These are phyloP conservation scores for Anhinga rufa DNA, from an alignment of 2,113 vertebrate species.

Conservation along the genomic window DNA sequence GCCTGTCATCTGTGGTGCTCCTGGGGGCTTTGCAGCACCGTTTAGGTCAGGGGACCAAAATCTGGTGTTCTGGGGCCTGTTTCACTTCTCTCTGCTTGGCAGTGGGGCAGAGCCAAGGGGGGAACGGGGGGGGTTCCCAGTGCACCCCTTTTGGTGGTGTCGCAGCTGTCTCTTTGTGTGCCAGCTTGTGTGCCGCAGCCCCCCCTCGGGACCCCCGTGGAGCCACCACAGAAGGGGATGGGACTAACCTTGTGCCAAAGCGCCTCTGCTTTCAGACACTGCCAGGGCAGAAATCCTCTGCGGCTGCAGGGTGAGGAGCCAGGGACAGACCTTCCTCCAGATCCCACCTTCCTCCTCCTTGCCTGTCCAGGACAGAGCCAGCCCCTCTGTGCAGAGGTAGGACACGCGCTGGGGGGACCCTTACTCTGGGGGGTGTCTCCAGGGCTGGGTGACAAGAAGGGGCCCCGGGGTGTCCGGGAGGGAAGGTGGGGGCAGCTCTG, in stretches of 20 bases:
- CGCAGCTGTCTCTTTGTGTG: fast-evolving
- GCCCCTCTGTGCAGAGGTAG: not conserved
- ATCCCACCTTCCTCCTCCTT: not conserved
- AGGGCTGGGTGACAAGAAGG: not conserved
- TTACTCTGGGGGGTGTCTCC: not conserved
- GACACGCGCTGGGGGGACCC: not conserved
- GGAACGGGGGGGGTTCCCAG: fast-evolving
- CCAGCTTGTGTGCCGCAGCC: not conserved
- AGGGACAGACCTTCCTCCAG: not conserved
- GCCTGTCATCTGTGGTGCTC: not conserved
- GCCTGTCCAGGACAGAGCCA: not conserved
- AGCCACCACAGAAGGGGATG: not conserved
- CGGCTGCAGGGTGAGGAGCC: not conserved
- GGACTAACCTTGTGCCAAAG: not conserved
- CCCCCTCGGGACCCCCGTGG: not conserved
- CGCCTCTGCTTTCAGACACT: not conserved
- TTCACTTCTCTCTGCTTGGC: not conserved
- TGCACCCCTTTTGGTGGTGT: not conserved
- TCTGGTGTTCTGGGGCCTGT: fast-evolving
- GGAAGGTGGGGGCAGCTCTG: not conserved
- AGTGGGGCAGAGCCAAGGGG: not conserved
- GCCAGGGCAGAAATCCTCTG: not conserved
- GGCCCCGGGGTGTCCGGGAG: too few species aligned
- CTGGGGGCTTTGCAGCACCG: fast-evolving
- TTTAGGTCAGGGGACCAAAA: not conserved